These are phyloP conservation scores for Anolis apletophallus DNA, from an alignment of 2,797 vertebrate species.

Conservation along the genomic window DNA sequence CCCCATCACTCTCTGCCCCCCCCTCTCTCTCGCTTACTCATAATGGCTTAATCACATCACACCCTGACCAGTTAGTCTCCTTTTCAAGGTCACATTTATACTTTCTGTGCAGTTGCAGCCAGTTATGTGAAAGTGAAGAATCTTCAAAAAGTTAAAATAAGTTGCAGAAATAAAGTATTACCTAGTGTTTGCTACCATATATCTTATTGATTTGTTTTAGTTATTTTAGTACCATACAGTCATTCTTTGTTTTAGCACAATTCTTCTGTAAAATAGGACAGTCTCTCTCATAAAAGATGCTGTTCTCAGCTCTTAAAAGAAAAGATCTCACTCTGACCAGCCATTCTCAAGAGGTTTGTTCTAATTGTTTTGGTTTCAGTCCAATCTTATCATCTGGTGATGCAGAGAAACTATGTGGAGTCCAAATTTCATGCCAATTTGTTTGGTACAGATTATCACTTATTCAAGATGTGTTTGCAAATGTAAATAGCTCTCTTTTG, in stretches of 20 bases:
- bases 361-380: not conserved
- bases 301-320: not conserved
- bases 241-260: not conserved
- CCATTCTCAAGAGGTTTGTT: not conserved
- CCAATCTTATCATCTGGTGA: not conserved
- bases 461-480: not conserved
- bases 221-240: not conserved
- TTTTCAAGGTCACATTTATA: not conserved
- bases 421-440: not conserved
- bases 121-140: not conserved
- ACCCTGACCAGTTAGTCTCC: not conserved
- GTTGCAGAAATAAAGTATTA: not conserved
- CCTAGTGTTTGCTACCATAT: not conserved
- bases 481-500: slow-evolving; percentile 6
- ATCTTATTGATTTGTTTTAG: not conserved
- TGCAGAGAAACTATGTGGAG: not conserved
- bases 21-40: too few relatives aligned
- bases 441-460: not conserved
- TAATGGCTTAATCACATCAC: not conserved
- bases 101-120: not conserved
- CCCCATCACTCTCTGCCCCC: too few relatives aligned
- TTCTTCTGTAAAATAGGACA: not conserved
- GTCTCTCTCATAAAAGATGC: not conserved
- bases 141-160: not conserved
- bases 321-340: not conserved